Base-by-base conservation (phyloP, 2,113 vertebrate species). In the Cryptotis parvus region DNA sequence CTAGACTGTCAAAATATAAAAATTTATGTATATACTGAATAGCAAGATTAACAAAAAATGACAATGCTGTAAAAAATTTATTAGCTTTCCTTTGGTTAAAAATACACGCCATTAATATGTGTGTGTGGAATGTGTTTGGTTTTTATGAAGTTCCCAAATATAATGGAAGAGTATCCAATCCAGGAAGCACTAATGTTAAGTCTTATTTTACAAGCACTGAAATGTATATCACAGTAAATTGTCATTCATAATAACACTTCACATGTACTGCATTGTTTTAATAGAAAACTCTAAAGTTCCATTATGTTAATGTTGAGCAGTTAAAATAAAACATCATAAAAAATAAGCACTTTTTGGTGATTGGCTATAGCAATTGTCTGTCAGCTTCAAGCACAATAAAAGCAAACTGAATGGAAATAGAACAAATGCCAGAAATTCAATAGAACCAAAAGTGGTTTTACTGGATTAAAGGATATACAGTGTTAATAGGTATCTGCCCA, bases 321-420 rank as follows among this genome's bases (percentile, higher is more conserved):
- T 97, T 94, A 96, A 97, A 97, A 96, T 97, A 97, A 96, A 97
- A 95, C 95, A 92, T 96, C 96, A 96, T 96, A 96, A 96, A 97
- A 96, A 95, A 97, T 95, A 97, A 96, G 93, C 86, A 96, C 95
- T 97, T 96, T 96, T 96, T 95, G 92, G 91, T 97, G 96, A 97
- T 96, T 96, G 96, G 95, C 94, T 97, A 70, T 89, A 92, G 94
- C 84, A 96, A 96, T 97, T 94, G 96, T 94, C 96, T 89, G 84
- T 95, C 93, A 91, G 94, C 94, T 93, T 95, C 92, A n/a, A 94
- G 91, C 84, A 93, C 92, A 89, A 95, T 97, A 94, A 95, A 96
- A 96, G 65, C 80, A 72, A 37, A 84, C 14, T 87, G 91, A 92
- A 87, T 65, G 66, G 73, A 81, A 68, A 90, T 22, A 66, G 88